Evolutionary conservation across 1,140 invertebrate species (phyloP).

Genomic region (Carposina sasakii): DNA sequence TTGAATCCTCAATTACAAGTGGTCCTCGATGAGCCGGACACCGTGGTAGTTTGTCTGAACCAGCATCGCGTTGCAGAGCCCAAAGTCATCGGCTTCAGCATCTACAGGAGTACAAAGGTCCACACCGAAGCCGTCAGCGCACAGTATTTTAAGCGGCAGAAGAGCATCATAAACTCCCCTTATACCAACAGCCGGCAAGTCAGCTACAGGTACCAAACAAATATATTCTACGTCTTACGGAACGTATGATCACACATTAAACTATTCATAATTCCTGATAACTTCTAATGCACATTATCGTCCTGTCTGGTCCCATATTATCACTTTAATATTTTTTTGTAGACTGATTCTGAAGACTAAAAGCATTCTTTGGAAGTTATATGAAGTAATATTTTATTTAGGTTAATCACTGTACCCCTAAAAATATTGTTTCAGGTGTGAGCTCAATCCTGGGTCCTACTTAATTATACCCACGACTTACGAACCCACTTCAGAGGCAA

Average conservation of each 20-base stretch:
- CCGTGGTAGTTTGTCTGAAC: constrained; percentile 89
- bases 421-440: no score
- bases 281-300: no score
- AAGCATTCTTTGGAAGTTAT: no score
- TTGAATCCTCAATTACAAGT: constrained; percentile 93
- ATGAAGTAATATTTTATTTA: no score
- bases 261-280: no score
- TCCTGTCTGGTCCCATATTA: no score
- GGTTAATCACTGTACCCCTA: no score
- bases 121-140: constrained; percentile 77
- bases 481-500: constrained; percentile 91
- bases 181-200: constrained; percentile 95
- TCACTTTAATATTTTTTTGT: neutral
- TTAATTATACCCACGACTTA: constrained; percentile 92
- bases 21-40: constrained; percentile 83
- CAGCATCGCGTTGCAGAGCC: constrained; percentile 94
- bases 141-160: constrained; percentile 90
- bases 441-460: constrained; percentile 88
- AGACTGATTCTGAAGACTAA: neutral
- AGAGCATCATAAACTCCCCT: constrained; percentile 90
- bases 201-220: constrained; percentile 74
- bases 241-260: no score
- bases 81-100: constrained; percentile 94
- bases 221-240: no score
- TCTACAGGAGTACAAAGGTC: constrained; percentile 80